Evolutionary conservation across 2,113 vertebrate species (phyloP), one percentile per base, ranked within the genome.

Genomic region (Raja brachyura): DNA sequence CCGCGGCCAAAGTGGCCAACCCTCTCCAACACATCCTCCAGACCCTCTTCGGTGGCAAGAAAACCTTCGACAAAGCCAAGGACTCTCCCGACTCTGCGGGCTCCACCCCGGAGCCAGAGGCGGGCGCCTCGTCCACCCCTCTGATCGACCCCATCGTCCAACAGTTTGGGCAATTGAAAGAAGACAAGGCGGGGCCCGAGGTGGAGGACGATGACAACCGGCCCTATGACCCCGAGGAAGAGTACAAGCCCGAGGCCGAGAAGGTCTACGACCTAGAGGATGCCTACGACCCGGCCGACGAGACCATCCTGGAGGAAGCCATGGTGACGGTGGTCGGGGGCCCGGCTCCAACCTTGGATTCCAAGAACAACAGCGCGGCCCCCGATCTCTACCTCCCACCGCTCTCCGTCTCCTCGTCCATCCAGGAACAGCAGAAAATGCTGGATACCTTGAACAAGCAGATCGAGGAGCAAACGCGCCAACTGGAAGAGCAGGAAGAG

Each of bases 231-330:
- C 98, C 99, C 4, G 98, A 99, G 93, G 98, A 99, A 61, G 98
- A 99, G 93, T 99, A 99, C 9, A 96, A 97, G 92, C 97, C 98
- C 0, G 95, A 94, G 0, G 48, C 54, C 13, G 96, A 96, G 79
- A 94, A 93, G 22, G 93, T 94, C 0, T 90, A 95, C 93, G 95
- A 95, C 16, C 97, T 98, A n/a, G 98, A 98, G 79, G 96, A 98
- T 79, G 98, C 98, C 13, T 99, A 99, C 0, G 99, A 99, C 95
- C 98, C 99, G 1, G 99, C 99, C 92, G 98, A 99, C 75, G 98
- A 99, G 94, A 98, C 98, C 0, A 97, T 99, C 81, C 95, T 99
- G 94, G 97, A 98, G 93, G 98, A 98, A 95, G 97, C 98, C 93
- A 97, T 97, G 93, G 96, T 96, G 78, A 92, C 96, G 33, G 93